Evolutionary conservation across 92 coral and sea anemone genomes (phyloP).

Genomic region (Porites rus): DNA sequence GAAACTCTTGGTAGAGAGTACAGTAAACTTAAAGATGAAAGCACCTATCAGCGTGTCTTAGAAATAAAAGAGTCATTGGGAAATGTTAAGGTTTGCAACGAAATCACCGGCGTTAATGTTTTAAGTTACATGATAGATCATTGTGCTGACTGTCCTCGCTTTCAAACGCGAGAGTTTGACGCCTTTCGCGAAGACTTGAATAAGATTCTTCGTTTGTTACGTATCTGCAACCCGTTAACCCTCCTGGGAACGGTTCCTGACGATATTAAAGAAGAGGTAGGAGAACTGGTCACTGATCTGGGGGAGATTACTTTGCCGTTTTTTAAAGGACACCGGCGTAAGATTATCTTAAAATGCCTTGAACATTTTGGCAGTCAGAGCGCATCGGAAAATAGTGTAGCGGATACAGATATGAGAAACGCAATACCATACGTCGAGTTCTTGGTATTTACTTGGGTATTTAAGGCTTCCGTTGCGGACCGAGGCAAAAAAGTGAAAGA

Average conservation of each 20-base stretch:
- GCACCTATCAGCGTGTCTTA: background rate
- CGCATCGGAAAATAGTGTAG: too few species aligned
- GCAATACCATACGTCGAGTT: too few species aligned
- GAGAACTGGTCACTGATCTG: background rate
- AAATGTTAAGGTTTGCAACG: background rate
- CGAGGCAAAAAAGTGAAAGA: too few species aligned
- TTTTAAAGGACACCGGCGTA: background rate
- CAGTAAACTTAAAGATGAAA: slow-evolving; percentile 19
- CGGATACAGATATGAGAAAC: too few species aligned
- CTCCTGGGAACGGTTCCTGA: background rate
- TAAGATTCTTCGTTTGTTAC: background rate
- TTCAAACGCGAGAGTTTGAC: background rate
- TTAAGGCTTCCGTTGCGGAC: too few species aligned
- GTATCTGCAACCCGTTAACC: background rate
- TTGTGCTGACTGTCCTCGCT: background rate
- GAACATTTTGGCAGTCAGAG: background rate
- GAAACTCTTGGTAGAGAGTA: slow-evolving; percentile 15
- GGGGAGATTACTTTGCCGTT: background rate
- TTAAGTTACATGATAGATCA: slow-evolving; percentile 5
- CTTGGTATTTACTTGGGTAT: background rate
- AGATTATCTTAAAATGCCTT: slow-evolving; percentile 3
- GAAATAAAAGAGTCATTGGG: background rate
- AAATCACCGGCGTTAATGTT: slow-evolving; percentile 26
- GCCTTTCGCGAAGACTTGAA: slow-evolving; percentile 22
- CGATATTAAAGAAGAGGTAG: slow-evolving; percentile 9